Conservation (phyloP, 2,113 vertebrate genomes). For the Gorsachius goisagi region DNA sequence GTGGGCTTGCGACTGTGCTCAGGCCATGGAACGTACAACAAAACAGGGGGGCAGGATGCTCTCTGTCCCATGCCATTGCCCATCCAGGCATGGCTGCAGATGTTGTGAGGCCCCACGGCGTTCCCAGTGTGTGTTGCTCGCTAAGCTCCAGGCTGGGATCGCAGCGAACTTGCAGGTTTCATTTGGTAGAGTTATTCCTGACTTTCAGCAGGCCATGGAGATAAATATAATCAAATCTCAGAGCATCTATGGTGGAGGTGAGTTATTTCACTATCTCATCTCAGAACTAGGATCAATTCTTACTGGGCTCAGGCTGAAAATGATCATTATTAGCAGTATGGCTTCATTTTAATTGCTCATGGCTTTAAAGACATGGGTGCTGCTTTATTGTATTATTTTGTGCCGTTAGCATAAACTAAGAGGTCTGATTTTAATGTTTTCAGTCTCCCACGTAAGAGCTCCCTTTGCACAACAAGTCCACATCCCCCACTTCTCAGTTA, state of each 20-base stretch:
- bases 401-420: background rate
- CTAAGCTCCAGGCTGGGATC: background rate
- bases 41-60: background rate
- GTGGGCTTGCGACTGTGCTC: background rate
- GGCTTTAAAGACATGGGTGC: background rate
- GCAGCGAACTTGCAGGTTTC: background rate
- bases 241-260: background rate
- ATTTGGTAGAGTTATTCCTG: background rate
- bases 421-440: background rate
- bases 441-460: background rate
- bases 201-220: background rate
- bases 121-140: background rate
- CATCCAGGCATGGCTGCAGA: background rate
- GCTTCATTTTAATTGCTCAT: background rate
- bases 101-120: background rate
- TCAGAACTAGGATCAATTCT: background rate
- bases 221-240: background rate
- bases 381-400: background rate
- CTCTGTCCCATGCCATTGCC: fast-evolving
- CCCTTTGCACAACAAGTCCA: background rate
- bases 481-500: background rate
- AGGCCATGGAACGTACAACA: background rate
- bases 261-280: background rate
- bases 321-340: background rate
- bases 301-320: background rate